Conservation (phyloP, 2,113 vertebrate genomes). For the human region GRCh38 chr2:156707501-156708000, state of each 20-base stretch:
- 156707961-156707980: slow-evolving; percentile 47
- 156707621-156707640: slow-evolving; percentile 82
- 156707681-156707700: slow-evolving; percentile 79
- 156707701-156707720: slow-evolving; percentile 80
- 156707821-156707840: slow-evolving; percentile 6
- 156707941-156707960: slow-evolving; percentile 34
- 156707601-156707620: slow-evolving; percentile 81
- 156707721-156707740: slow-evolving; percentile 72
- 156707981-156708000: slow-evolving; percentile 56
- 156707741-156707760: slow-evolving; percentile 65
- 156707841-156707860: slow-evolving; percentile 55
- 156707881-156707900: slow-evolving; percentile 36
- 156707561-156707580: slow-evolving; percentile 80
- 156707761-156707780: slow-evolving; percentile 47
- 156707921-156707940: slow-evolving; percentile 58
- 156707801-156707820: background rate
- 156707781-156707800: slow-evolving; percentile 41
- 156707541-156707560: slow-evolving; percentile 81
- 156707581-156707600: slow-evolving; percentile 82
- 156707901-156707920: background rate
- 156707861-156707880: slow-evolving; percentile 7
- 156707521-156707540: slow-evolving; percentile 76
- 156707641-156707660: slow-evolving; percentile 82
- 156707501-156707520: slow-evolving; percentile 72
- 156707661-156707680: slow-evolving; percentile 80